Conservation (phyloP, 2,113 vertebrate species). For the Hystrix cristata region DNA sequence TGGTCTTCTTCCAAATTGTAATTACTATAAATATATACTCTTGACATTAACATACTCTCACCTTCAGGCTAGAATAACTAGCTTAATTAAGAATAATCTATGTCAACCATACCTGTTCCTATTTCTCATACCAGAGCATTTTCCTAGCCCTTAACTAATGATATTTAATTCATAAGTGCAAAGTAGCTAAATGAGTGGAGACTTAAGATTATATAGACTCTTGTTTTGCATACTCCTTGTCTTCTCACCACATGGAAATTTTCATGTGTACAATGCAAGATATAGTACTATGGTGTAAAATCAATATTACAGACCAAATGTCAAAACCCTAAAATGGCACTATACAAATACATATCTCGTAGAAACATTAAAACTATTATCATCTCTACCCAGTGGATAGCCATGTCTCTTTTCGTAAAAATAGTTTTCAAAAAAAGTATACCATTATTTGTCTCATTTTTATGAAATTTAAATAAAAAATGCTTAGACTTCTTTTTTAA, state of each 20-base stretch:
- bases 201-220: conserved; percentile 5
- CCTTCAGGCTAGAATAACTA: conserved; percentile 15
- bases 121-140: background rate
- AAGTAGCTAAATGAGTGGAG: background rate
- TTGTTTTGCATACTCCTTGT: background rate
- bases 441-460: conserved; percentile 25
- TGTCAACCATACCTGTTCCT: background rate
- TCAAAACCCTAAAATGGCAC: background rate
- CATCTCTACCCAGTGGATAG: background rate
- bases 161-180: background rate
- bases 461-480: conserved; percentile 53
- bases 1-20: conserved; percentile 57
- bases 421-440: background rate
- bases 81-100: conserved; percentile 9
- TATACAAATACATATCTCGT: background rate
- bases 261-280: conserved; percentile 8
- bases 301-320: background rate
- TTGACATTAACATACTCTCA: background rate
- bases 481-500: background rate
- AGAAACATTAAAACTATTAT: conserved; percentile 30
- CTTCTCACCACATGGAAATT: background rate
- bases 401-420: conserved; percentile 37
- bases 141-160: background rate
- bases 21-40: background rate
- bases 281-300: background rate